Base-by-base conservation (phyloP, 2,113 vertebrate species). In the Eolophus roseicapilla region DNA sequence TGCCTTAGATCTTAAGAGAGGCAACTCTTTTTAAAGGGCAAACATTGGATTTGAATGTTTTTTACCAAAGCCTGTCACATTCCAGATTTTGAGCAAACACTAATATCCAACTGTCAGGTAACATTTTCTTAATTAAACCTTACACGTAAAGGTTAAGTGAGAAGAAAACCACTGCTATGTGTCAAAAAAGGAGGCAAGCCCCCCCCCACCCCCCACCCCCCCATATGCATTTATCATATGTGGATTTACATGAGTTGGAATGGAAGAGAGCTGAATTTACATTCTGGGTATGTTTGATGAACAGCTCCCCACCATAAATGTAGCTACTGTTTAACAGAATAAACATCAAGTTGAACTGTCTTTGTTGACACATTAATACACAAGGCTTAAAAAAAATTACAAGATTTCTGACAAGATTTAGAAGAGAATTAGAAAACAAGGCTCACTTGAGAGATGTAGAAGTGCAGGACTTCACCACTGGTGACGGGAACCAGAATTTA, bases 201-300 rank as follows among this genome's bases (percentile, higher is more conserved):
- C 24, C 3, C 3, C 6, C 0, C 24, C 3, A 37, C 6, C 0
- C 24, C 37, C 7, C 33, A 3, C 4, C 0, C 28, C 28, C 35
- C 7, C 21, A 3, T 14, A 60, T 6, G 52, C 2, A 29, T 69
- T 77, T 74, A 44, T 18, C 69, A 52, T 6, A 21, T 5, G 19
- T 64, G 25, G 5, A 71, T 59, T 91, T 91, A n/a, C 24, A 41
- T 55, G 12, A 84, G 3, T 43, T 44, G 29, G 33, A 74, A 92
- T 41, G 11, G 8, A 75, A 47, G 87, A 78, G 6, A 60, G 19
- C 2, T 20, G 29, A 86, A 60, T 91, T 71, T 3, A 37, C 31
- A 17, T 64, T 86, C 33, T 44, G 6, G 10, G 47, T 73, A 9
- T 47, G 24, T 49, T 75, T 89, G 35, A 8, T 49, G 41, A 87